Conservation (phyloP, 2,113 vertebrate genomes). For the Tachycineta bicolor region DNA sequence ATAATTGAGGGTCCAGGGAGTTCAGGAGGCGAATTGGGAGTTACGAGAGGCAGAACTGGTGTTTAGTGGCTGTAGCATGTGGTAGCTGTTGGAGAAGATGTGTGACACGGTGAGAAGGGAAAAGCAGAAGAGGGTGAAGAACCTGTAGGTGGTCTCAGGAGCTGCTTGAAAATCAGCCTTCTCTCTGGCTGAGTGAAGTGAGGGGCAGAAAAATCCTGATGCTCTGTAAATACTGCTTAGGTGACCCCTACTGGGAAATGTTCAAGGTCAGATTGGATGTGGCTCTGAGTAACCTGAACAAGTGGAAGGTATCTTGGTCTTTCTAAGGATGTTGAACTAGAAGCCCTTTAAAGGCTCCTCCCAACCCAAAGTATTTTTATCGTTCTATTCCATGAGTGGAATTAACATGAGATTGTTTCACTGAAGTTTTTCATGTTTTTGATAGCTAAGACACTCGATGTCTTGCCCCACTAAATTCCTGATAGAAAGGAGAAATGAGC, state of each 20-base stretch:
- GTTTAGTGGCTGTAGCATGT: not conserved
- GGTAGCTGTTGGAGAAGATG: not conserved
- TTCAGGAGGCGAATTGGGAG: not conserved
- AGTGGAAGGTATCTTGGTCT: not conserved
- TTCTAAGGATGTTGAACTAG: not conserved
- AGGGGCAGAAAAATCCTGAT: not conserved
- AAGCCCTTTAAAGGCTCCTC: not conserved
- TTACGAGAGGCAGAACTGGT: not conserved
- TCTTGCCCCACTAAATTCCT: not conserved
- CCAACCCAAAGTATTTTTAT: not conserved
- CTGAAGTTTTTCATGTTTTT: not conserved
- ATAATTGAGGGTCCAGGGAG: not conserved
- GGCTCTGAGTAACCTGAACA: not conserved
- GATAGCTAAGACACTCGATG: not conserved
- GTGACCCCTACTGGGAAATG: not conserved
- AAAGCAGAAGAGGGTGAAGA: not conserved
- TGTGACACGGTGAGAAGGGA: not conserved
- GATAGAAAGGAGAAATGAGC: not conserved
- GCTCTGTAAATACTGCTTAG: not conserved
- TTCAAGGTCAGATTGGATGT: not conserved
- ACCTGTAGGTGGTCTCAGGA: not conserved
- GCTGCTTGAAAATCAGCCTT: not conserved
- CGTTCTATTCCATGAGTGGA: not conserved
- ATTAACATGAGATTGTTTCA: not conserved
- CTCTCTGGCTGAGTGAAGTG: not conserved